Evolutionary conservation across 2,113 vertebrate genomes (phyloP).

Genomic region (Trogon melanurus): DNA sequence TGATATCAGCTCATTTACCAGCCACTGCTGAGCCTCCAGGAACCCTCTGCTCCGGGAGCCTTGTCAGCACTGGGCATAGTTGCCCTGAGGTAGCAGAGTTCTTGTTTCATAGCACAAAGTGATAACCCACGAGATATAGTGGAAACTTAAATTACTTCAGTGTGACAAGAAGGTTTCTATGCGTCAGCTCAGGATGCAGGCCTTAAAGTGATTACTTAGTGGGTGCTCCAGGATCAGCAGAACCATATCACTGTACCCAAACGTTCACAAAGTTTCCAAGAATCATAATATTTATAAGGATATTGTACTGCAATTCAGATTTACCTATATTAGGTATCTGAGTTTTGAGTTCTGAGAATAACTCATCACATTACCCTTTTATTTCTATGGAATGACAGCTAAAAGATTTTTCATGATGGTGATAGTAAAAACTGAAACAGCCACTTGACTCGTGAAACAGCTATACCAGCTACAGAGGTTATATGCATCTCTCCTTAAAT

Average conservation of each 20-base stretch:
- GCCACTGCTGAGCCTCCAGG: neutral
- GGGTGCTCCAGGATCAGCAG: neutral
- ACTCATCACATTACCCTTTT: neutral
- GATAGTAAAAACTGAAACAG: neutral
- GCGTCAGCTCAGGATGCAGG: neutral
- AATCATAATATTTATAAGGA: neutral
- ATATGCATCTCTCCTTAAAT: neutral
- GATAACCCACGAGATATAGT: neutral
- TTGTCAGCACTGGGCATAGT: neutral
- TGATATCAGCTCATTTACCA: neutral
- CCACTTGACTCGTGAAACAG: neutral
- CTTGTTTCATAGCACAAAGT: neutral
- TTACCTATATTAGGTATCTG: neutral
- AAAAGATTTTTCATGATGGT: neutral
- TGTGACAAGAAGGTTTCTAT: neutral
- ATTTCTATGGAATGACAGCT: neutral
- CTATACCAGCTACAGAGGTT: neutral
- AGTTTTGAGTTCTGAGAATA: neutral
- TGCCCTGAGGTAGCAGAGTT: neutral
- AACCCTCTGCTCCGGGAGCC: neutral
- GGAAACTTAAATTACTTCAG: neutral
- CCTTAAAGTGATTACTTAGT: neutral
- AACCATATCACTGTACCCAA: neutral
- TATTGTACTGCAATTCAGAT: neutral
- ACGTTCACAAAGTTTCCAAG: neutral